Evolutionary conservation across 1,140 invertebrate species (phyloP).

Genomic region (Leptestheria dahalacensis): DNA sequence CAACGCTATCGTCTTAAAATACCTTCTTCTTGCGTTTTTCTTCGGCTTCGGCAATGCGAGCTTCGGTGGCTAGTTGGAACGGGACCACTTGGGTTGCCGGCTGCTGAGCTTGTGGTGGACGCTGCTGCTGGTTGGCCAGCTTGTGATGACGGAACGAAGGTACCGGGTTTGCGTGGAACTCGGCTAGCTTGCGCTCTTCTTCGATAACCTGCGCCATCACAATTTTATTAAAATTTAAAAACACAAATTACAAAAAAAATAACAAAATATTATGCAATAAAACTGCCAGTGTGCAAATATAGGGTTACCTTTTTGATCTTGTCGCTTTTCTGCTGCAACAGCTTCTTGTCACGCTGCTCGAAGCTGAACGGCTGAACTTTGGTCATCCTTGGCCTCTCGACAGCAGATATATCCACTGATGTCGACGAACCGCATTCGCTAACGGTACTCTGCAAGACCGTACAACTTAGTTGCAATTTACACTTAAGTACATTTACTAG

Average conservation of each 20-base stretch:
- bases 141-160: neutral
- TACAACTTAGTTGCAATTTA: neutral
- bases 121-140: neutral
- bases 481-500: neutral
- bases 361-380: neutral
- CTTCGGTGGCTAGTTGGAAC: neutral
- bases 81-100: neutral
- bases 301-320: conserved; percentile 7
- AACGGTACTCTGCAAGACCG: neutral
- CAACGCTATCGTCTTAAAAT: neutral
- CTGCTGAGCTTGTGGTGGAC: neutral
- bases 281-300: too few species aligned
- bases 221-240: neutral
- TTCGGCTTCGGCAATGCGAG: neutral
- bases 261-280: too few species aligned
- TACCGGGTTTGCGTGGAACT: neutral
- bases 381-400: neutral
- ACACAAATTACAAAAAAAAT: neutral
- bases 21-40: neutral
- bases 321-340: neutral
- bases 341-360: neutral
- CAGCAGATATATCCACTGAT: neutral
- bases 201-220: neutral
- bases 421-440: neutral
- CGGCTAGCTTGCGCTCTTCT: neutral